A percentile compares a stretch with the other conserved stretches of the same genome.
Conservation (phyloP, 2,797 vertebrate genomes). For the Anniella stebbinsi region DNA sequence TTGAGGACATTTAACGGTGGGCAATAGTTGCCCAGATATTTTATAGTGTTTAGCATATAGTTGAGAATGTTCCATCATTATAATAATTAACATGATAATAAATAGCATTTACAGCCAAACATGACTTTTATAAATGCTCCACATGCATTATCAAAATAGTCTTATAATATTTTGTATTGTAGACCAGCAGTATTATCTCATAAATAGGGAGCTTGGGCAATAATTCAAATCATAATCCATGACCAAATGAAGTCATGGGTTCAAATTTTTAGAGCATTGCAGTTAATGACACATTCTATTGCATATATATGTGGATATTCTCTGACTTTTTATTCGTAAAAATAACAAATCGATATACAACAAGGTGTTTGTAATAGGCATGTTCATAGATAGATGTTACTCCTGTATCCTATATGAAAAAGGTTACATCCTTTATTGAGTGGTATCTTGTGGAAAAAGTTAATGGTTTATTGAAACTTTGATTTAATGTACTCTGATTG, state of each 20-base stretch:
- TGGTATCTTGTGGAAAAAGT: not conserved
- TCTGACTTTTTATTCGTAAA: not conserved
- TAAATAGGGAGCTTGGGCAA: not conserved
- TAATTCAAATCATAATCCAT: not conserved
- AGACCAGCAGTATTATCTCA: not conserved
- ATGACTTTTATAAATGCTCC: not conserved
- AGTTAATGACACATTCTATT: not conserved
- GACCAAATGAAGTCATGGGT: not conserved
- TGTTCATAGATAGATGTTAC: not conserved
- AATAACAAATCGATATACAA: not conserved
- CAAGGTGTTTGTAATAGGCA: not conserved
- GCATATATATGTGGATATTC: too few relatives aligned
- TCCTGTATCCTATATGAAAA: not conserved
- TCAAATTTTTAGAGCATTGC: not conserved
- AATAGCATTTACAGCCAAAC: not conserved
- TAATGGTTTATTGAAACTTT: not conserved
- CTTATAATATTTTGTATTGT: not conserved
- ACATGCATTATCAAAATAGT: not conserved
- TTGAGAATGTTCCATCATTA: not conserved
- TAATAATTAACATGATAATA: not conserved
- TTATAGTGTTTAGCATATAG: not conserved
- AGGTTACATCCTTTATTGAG: not conserved
- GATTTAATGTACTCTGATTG: not conserved
- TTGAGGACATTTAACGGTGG: not conserved
- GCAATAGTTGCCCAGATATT: not conserved